Percentiles rank a stretch among this genome's conserved stretches.
Evolutionary conservation across 2,797 vertebrate species (phyloP).

Genomic region (Podargus strigoides): DNA sequence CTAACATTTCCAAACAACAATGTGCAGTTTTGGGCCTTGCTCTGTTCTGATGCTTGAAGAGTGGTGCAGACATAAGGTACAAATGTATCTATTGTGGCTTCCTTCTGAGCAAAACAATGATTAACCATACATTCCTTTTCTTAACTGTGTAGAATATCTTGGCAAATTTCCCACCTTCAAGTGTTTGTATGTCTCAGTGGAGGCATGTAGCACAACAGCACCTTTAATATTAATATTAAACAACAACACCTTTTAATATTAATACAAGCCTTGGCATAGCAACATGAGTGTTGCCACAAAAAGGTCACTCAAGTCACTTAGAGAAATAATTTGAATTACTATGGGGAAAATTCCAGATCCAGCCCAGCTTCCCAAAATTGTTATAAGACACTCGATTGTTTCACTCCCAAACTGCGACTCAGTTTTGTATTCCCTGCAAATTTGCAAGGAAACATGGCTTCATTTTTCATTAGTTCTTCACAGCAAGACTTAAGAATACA

Average conservation of each 20-base stretch:
- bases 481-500: not conserved
- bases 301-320: constrained; percentile 5
- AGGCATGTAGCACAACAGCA: not conserved
- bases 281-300: constrained; percentile 13
- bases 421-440: not conserved
- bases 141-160: constrained; percentile 2
- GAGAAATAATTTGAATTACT: constrained; percentile 2
- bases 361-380: not conserved
- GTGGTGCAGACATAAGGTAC: not conserved
- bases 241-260: constrained; percentile 54
- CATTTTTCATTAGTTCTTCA: not conserved
- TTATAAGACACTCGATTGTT: not conserved
- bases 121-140: constrained; percentile 30
- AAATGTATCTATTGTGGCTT: not conserved
- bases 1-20: not conserved
- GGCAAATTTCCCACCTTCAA: constrained; percentile 29
- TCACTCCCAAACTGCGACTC: not conserved
- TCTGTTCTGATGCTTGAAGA: not conserved
- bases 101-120: constrained; percentile 11
- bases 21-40: not conserved
- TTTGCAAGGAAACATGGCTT: not conserved
- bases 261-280: constrained; percentile 23
- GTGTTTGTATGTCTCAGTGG: not conserved
- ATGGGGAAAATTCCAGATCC: not conserved
- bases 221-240: constrained; percentile 49